Percentiles rank a stretch among this genome's conserved stretches.
Evolutionary conservation across 2,797 vertebrate species (phyloP).

Genomic region (Carcharodon carcharias): DNA sequence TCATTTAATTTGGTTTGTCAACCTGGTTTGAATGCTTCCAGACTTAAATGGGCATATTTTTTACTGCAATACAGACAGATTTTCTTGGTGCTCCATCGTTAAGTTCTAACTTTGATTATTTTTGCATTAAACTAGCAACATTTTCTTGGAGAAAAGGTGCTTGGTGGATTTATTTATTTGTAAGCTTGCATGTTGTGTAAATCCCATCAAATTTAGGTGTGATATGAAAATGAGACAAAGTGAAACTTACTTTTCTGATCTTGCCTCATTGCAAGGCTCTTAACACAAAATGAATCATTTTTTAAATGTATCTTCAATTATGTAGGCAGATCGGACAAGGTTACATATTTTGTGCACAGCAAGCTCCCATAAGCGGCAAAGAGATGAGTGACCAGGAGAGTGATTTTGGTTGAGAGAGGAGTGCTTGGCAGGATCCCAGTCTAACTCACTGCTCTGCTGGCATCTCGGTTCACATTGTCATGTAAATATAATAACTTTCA

Average conservation of each 20-base stretch:
- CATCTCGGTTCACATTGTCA: too few species aligned
- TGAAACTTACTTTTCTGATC: background rate
- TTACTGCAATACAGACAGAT: background rate
- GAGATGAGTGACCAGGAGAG: background rate
- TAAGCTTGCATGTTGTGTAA: background rate
- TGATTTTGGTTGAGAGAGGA: background rate
- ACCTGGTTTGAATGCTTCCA: background rate
- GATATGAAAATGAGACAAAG: background rate
- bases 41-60: background rate
- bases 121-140: background rate
- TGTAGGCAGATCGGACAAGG: background rate
- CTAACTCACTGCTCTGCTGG: background rate
- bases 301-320: background rate
- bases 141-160: background rate
- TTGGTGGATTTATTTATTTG: background rate
- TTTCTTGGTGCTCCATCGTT: background rate
- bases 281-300: background rate
- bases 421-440: background rate
- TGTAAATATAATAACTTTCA: too few species aligned
- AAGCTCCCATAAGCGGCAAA: background rate
- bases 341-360: background rate
- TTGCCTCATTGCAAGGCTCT: background rate
- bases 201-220: background rate
- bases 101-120: background rate
- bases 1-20: background rate